A percentile compares a stretch with the other conserved stretches of the same genome.
These are phyloP conservation scores for Philopotamus ludificatus DNA, from an alignment of 1,140 invertebrate species.

Conservation along the genomic window DNA sequence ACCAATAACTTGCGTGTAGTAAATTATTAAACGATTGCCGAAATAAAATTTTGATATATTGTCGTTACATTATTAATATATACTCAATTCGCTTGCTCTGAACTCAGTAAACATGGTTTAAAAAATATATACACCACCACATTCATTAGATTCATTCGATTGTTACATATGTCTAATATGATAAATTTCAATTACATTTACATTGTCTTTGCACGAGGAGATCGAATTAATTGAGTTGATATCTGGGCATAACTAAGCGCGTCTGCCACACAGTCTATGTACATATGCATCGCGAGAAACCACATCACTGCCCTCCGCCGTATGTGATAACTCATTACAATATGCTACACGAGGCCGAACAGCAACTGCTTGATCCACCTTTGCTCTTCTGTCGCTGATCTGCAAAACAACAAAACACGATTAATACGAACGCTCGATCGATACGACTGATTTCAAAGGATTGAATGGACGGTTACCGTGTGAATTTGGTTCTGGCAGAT, in stretches of 20 bases:
- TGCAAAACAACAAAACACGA: conserved; percentile 58
- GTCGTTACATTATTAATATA: too few relatives aligned
- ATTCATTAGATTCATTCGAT: too few relatives aligned
- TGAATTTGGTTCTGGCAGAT: conserved; percentile 97
- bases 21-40: too few relatives aligned
- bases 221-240: conserved; percentile 4
- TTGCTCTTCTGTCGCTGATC: conserved; percentile 94
- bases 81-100: too few relatives aligned
- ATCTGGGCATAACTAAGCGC: background rate
- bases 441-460: background rate
- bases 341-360: conserved; percentile 87
- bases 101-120: too few relatives aligned
- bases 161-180: conserved; percentile 6
- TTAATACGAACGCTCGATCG: background rate
- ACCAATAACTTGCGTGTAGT: too few relatives aligned
- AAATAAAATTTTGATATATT: too few relatives aligned
- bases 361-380: conserved; percentile 89
- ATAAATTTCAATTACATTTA: too few relatives aligned
- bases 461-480: conserved; percentile 70
- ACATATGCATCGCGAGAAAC: conserved; percentile 7
- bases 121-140: too few relatives aligned
- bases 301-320: background rate
- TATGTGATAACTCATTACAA: conserved; percentile 63
- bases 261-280: too few relatives aligned
- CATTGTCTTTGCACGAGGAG: conserved; percentile 22